Conservation (phyloP, 2,113 vertebrate species). For the Microtus montanus region DNA sequence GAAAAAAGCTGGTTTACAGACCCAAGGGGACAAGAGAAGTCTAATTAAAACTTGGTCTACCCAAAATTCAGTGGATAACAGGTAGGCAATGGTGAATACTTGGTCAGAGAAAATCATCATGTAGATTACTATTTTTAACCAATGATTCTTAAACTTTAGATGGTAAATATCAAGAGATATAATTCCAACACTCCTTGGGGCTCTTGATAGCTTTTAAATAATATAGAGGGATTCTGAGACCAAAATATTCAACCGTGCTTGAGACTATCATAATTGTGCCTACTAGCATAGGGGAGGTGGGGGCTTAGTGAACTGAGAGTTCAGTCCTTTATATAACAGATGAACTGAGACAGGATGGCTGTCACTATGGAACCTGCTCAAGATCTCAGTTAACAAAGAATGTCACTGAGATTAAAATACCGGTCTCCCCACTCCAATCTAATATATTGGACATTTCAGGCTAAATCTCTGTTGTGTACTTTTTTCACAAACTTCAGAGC, state of each 20-base stretch:
- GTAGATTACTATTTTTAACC: conserved; percentile 1
- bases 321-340: neutral
- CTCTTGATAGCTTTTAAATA: neutral
- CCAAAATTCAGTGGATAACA: neutral
- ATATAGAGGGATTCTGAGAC: neutral
- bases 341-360: neutral
- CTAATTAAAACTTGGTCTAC: neutral
- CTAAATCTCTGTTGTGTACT: neutral
- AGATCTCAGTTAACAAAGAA: conserved; percentile 6
- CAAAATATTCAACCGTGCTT: neutral
- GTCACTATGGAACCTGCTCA: neutral
- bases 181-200: neutral
- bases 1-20: neutral
- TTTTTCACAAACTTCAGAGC: neutral
- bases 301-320: too few relatives aligned
- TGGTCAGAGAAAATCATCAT: neutral
- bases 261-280: neutral
- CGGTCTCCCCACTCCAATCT: neutral
- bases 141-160: neutral
- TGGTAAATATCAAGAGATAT: conserved; percentile 15
- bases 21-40: neutral
- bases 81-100: neutral
- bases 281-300: neutral
- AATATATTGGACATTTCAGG: neutral
- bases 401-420: neutral